Percentiles rank a stretch among this genome's conserved stretches.
Conservation (phyloP, 2,797 vertebrate species). For the Pagetopsis macropterus region DNA sequence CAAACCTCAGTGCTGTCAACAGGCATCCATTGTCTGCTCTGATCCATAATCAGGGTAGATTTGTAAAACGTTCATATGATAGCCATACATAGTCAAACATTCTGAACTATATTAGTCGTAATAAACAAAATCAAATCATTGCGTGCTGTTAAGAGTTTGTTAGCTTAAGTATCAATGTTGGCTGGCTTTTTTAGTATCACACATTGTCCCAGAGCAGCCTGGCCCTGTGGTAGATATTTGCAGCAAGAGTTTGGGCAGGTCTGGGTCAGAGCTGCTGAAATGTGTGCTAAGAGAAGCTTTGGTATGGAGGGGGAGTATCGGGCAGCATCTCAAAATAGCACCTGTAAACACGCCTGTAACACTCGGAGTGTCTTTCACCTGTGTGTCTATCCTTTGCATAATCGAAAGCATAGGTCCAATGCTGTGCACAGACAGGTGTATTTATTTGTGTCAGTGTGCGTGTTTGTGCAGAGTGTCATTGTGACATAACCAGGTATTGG, state of each 20-base stretch:
- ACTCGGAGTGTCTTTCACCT: slow-evolving; percentile 39
- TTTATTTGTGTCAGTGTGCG: slow-evolving; percentile 25
- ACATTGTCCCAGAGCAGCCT: slow-evolving; percentile 9
- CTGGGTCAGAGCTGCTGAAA: slow-evolving; percentile 46
- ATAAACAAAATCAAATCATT: slow-evolving; percentile 7
- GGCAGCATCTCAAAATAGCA: slow-evolving; percentile 65
- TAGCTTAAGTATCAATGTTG: slow-evolving; percentile 13
- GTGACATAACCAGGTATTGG: slow-evolving; percentile 57
- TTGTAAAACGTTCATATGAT: background rate
- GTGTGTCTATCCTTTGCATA: slow-evolving; percentile 36
- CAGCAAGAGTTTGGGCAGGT: slow-evolving; percentile 25
- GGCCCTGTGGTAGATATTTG: slow-evolving; percentile 8
- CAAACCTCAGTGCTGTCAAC: background rate
- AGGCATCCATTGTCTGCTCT: background rate
- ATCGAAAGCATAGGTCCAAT: slow-evolving; percentile 41
- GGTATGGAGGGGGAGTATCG: slow-evolving; percentile 36
- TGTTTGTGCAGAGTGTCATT: background rate
- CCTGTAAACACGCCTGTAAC: slow-evolving; percentile 60
- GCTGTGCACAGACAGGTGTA: slow-evolving; percentile 15
- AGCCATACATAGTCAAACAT: too few relatives aligned
- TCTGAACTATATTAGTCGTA: background rate
- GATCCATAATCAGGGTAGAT: background rate
- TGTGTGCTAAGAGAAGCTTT: slow-evolving; percentile 56
- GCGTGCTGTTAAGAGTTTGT: background rate
- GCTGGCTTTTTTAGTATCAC: slow-evolving; percentile 2